A percentile compares a stretch with the other conserved stretches of the same genome.
phyloP scores from a whole-genome alignment of 1,140 invertebrate genomes.

The Adoxophyes honmai region DNA sequence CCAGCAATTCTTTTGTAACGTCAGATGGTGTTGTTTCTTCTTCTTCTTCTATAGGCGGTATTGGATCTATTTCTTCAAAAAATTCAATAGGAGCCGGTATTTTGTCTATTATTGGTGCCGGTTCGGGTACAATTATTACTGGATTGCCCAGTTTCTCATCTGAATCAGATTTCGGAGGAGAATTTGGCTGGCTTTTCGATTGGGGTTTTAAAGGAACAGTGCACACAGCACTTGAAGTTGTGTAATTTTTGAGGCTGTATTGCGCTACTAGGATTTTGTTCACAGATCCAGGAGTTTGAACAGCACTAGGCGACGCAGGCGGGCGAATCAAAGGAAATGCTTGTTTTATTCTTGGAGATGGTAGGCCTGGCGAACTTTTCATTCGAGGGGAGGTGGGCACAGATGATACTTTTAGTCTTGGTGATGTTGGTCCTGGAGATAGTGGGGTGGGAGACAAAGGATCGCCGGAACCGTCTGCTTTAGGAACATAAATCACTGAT shows the following conservation, averaged over 20 bases:
- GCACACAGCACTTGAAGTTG: conserved; percentile 39
- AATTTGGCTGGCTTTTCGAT: conserved; percentile 73
- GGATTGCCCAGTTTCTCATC: conserved; percentile 51
- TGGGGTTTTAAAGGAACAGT: conserved; percentile 49
- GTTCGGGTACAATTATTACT: conserved; percentile 23
- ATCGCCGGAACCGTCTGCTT: conserved; percentile 77
- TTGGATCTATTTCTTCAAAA: conserved; percentile 59
- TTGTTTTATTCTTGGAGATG: conserved; percentile 80
- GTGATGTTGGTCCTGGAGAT: conserved; percentile 80
- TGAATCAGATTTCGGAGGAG: conserved; percentile 64
- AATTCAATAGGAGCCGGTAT: conserved; percentile 45
- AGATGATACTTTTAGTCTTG: conserved; percentile 80
- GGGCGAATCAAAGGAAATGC: conserved; percentile 78
- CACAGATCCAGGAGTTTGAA: conserved; percentile 57
- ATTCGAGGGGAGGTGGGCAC: conserved; percentile 84
- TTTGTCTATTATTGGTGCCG: conserved; percentile 38
- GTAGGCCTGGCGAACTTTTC: conserved; percentile 79
- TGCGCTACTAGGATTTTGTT: conserved; percentile 71
- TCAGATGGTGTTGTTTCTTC: conserved; percentile 56
- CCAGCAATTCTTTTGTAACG: conserved; percentile 63
- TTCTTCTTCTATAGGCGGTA: conserved; percentile 65
- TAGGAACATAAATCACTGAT: conserved; percentile 92
- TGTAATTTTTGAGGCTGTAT: conserved; percentile 69
- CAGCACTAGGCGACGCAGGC: conserved; percentile 77
- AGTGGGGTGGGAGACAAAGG: conserved; percentile 77